Evolutionary conservation across 2,797 vertebrate species (phyloP).

Genomic region (Sebastes oblongus): DNA sequence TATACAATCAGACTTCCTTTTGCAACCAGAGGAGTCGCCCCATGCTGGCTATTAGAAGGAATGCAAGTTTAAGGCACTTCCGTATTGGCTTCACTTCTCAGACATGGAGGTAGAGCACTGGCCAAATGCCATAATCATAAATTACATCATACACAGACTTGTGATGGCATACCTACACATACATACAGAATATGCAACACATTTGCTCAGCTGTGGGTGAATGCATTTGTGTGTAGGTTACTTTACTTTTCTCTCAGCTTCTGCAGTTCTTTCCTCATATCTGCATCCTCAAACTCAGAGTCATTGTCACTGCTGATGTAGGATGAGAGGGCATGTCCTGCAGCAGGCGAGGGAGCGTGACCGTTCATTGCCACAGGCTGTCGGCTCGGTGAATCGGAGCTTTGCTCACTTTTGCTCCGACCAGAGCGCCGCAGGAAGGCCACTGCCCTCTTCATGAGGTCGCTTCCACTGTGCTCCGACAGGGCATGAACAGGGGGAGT

Average conservation of each 20-base stretch:
- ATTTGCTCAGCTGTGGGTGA: neutral
- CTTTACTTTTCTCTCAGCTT: constrained; percentile 95
- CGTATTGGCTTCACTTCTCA: too few species aligned
- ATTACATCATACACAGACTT: neutral
- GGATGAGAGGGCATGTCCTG: constrained; percentile 79
- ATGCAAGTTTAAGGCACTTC: too few species aligned
- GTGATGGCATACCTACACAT: neutral
- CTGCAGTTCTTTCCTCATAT: constrained; percentile 95
- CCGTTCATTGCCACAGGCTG: constrained; percentile 80
- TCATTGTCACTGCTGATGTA: constrained; percentile 99
- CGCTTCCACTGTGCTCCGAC: constrained; percentile 83
- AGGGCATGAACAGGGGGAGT: constrained; percentile 67
- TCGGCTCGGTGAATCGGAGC: constrained; percentile 82
- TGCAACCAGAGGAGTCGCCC: too few species aligned
- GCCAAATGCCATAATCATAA: neutral
- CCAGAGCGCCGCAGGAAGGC: constrained; percentile 90
- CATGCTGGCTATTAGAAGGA: too few species aligned
- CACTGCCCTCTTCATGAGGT: constrained; percentile 92
- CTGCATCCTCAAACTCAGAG: constrained; percentile 95
- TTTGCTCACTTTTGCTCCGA: constrained; percentile 84
- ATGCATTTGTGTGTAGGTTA: neutral
- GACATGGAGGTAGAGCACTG: too few species aligned
- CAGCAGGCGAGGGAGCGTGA: constrained; percentile 70
- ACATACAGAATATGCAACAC: neutral
- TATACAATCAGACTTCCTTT: too few species aligned